Evolutionary conservation across 2,888 invertebrate genomes (phyloP).

Genomic region (Adelphocoris suturalis): DNA sequence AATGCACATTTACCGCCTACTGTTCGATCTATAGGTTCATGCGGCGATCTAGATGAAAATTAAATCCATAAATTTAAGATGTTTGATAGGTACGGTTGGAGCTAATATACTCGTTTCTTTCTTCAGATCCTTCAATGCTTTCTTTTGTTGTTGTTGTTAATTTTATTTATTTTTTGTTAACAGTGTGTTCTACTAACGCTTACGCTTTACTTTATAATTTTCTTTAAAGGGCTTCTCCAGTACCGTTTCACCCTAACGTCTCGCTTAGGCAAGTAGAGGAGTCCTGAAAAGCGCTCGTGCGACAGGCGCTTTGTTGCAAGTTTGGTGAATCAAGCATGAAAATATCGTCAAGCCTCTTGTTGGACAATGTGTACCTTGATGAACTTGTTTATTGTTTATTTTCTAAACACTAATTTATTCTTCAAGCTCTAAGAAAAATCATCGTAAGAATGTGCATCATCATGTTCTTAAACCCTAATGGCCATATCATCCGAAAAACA

Average conservation of each 20-base stretch:
- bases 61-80: no score
- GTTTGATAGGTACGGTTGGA: no score
- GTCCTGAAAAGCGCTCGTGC: conserved; percentile 50
- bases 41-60: no score
- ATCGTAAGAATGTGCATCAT: no score
- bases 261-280: conserved; percentile 74
- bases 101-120: no score
- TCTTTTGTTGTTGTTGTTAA: neutral
- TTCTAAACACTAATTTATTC: neutral
- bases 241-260: conserved; percentile 68
- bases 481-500: no score
- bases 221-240: conserved; percentile 73
- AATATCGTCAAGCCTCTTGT: conserved; percentile 15
- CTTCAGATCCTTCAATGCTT: no score
- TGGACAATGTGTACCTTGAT: neutral
- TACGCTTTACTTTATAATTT: conserved; percentile 56
- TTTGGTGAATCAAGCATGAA: conserved; percentile 63
- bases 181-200: conserved; percentile 38
- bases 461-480: no score
- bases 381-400: conserved; percentile 7
- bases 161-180: neutral
- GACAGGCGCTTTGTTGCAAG: neutral
- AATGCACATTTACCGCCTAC: no score
- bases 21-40: no score
- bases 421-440: neutral